phyloP scores from a whole-genome alignment of 2,888 invertebrate genomes.

The Epicampocera succincta region DNA sequence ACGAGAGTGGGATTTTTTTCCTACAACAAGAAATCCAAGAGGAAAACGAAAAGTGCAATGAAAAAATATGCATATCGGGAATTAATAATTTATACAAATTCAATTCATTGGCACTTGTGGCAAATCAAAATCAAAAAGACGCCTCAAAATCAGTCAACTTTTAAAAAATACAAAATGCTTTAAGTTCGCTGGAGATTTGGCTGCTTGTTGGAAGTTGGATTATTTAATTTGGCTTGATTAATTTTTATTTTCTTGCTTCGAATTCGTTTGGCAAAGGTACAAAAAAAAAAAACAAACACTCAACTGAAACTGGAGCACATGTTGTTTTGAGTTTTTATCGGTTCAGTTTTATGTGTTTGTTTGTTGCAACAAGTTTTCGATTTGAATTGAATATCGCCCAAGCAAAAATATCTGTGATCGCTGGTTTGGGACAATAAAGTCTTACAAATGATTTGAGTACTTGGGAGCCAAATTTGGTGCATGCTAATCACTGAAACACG shows the following conservation, averaged over 20 bases:
- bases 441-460: conserved; percentile 1
- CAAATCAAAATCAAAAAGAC: conserved; percentile 13
- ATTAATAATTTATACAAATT: conserved; percentile 35
- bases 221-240: conserved; percentile 43
- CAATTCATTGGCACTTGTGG: conserved; percentile 48
- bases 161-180: conserved; percentile 23
- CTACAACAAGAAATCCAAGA: neutral
- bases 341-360: neutral
- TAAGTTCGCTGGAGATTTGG: conserved; percentile 26
- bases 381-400: neutral
- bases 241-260: conserved; percentile 40
- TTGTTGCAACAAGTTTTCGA: conserved; percentile 21
- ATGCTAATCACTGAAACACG: neutral
- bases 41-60: neutral
- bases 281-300: neutral
- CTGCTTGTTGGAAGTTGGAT: conserved; percentile 20
- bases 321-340: neutral
- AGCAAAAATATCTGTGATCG: conserved; percentile 8
- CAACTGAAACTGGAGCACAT: conserved; percentile 40
- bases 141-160: conserved; percentile 36
- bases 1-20: conserved; percentile 48
- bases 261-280: conserved; percentile 22
- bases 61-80: conserved; percentile 14
- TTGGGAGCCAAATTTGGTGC: neutral
- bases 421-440: conserved; percentile 3